Evolutionary conservation across 2,888 invertebrate species (phyloP).

Genomic region (Eristalis pertinax): DNA sequence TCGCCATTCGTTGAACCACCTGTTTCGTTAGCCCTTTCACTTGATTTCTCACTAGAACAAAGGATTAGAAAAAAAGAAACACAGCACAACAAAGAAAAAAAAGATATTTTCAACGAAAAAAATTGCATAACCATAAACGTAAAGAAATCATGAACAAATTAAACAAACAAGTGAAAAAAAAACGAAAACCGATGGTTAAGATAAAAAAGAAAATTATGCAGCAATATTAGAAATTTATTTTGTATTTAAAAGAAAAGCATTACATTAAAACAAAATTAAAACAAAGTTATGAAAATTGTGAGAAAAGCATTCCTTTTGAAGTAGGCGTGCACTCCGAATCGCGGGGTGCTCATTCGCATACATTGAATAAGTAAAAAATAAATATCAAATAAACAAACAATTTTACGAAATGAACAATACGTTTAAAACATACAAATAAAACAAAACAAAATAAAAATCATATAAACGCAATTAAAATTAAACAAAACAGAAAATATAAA

Average conservation of each 20-base stretch:
- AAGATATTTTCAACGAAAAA: constrained; percentile 63
- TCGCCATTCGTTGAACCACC: neutral
- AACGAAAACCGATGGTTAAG: neutral
- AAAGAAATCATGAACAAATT: neutral
- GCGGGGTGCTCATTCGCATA: constrained; percentile 45
- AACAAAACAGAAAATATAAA: constrained; percentile 16
- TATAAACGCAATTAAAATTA: constrained; percentile 47
- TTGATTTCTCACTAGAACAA: neutral
- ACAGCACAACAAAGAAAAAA: neutral
- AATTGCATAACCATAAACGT: constrained; percentile 46
- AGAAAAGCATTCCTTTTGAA: constrained; percentile 52
- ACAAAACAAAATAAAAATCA: neutral
- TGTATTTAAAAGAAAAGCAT: constrained; percentile 42
- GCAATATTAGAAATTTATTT: constrained; percentile 67
- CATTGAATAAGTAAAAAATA: constrained; percentile 67
- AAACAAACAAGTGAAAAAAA: constrained; percentile 6
- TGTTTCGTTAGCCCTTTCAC: constrained; percentile 2
- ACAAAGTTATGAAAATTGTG: constrained; percentile 11
- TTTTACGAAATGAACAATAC: constrained; percentile 67
- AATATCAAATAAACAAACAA: constrained; percentile 72
- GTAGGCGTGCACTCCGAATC: constrained; percentile 43
- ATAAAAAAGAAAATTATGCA: constrained; percentile 22
- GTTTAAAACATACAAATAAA: constrained; percentile 67
- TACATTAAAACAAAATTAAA: neutral
- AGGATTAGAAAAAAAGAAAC: constrained; percentile 4